phyloP scores from a whole-genome alignment of 2,888 invertebrate genomes.

The Pterostichus madidus region DNA sequence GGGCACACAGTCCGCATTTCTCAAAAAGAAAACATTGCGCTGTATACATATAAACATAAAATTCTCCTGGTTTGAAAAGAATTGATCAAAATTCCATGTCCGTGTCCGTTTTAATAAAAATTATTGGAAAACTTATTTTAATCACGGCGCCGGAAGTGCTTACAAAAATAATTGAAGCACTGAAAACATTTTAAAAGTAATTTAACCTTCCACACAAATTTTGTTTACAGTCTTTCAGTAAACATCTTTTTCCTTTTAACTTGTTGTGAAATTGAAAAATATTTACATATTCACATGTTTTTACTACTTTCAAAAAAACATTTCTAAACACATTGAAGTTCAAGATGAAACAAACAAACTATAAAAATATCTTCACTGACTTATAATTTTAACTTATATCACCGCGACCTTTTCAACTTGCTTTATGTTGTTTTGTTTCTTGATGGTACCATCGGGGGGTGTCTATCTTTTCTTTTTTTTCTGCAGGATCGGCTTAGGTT shows the following conservation, averaged over 20 bases:
- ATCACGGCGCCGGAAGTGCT: no score
- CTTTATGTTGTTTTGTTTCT: neutral
- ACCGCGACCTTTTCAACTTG: neutral
- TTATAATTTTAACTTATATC: slow-evolving; percentile 19
- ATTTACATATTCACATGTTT: slow-evolving; percentile 29
- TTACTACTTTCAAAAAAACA: slow-evolving; percentile 23
- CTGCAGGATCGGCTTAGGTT: neutral
- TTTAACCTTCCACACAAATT: slow-evolving; percentile 16
- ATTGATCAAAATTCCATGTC: no score
- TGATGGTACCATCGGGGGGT: neutral
- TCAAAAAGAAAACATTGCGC: no score
- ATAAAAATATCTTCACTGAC: slow-evolving; percentile 41
- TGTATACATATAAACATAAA: no score
- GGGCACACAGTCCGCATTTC: no score
- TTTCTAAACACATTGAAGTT: slow-evolving; percentile 19
- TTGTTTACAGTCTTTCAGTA: slow-evolving; percentile 4
- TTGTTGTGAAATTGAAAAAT: neutral
- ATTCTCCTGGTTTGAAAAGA: no score
- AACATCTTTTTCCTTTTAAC: slow-evolving; percentile 14
- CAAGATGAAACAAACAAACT: slow-evolving; percentile 36
- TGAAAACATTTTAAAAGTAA: slow-evolving; percentile 1
- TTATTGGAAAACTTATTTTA: no score
- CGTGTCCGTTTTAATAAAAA: no score
- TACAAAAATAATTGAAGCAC: neutral
- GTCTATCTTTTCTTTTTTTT: no score